These are phyloP conservation scores for Peromyscus maniculatus DNA, from an alignment of 2,113 vertebrate genomes.

Conservation along the genomic window DNA sequence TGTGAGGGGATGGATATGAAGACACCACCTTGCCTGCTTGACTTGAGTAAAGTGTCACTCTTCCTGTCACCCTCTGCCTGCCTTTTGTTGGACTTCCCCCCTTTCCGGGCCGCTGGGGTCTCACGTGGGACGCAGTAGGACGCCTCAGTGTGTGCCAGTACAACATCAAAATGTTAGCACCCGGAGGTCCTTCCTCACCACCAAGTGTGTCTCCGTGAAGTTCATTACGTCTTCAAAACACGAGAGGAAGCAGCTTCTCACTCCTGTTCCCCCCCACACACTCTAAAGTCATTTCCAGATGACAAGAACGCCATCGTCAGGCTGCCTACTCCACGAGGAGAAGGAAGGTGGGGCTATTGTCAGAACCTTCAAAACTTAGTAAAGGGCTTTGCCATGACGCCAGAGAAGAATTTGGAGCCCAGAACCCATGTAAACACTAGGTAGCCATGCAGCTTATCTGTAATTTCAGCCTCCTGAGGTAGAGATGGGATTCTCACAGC, in stretches of 20 bases:
- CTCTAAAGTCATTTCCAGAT: neutral
- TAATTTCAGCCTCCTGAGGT: neutral
- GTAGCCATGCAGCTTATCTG: neutral
- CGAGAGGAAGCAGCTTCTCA: neutral
- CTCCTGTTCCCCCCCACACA: neutral
- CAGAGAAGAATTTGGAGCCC: neutral
- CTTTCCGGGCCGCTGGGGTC: rapidly evolving
- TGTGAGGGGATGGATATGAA: neutral
- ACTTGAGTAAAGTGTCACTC: neutral
- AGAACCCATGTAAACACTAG: too few species aligned
- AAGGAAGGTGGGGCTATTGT: neutral
- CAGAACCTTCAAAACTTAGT: neutral
- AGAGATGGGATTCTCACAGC: neutral
- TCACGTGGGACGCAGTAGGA: rapidly evolving
- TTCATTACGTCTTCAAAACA: neutral
- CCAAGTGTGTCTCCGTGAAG: too few species aligned
- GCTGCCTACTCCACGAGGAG: neutral
- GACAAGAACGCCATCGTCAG: neutral
- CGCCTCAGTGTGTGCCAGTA: neutral
- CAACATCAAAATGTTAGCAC: neutral
- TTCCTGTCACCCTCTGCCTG: rapidly evolving
- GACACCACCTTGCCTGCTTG: neutral
- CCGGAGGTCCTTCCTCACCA: neutral
- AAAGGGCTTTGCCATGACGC: neutral
- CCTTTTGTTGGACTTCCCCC: too few species aligned